Conservation (phyloP, 2,888 invertebrate genomes). For the Entomobrya multifasciata region DNA sequence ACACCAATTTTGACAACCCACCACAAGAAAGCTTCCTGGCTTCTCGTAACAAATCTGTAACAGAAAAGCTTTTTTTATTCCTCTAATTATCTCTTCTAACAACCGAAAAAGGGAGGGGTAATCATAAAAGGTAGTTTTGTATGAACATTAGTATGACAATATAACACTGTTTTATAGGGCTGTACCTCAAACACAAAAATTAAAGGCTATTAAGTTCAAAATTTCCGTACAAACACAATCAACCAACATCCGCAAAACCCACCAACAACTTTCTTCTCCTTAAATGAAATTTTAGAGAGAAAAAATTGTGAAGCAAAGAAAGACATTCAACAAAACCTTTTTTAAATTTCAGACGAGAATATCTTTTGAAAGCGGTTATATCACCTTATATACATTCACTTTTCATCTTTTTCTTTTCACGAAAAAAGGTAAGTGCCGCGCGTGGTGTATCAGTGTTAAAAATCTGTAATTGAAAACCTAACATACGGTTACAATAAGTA, state of each 20-base stretch:
- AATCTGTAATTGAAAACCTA: constrained; percentile 43
- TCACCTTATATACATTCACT: too few species aligned
- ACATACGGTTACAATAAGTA: constrained; percentile 1
- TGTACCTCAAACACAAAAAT: constrained; percentile 66
- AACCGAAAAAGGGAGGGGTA: not conserved
- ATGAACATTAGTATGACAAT: not conserved
- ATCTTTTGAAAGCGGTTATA: not conserved
- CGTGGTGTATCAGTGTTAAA: constrained; percentile 4
- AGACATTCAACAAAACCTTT: not conserved
- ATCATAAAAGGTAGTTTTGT: not conserved
- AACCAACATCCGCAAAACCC: constrained; percentile 47
- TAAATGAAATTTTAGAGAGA: not conserved
- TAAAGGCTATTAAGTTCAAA: constrained; percentile 56
- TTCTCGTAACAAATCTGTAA: too few species aligned
- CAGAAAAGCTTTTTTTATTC: constrained; percentile 47
- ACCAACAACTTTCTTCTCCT: constrained; percentile 40
- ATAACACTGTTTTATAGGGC: constrained; percentile 36
- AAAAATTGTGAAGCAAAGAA: not conserved
- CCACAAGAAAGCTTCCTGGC: not conserved
- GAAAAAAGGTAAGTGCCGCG: constrained; percentile 8
- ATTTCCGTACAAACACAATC: constrained; percentile 29
- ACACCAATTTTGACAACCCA: too few species aligned
- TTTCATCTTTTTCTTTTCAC: too few species aligned
- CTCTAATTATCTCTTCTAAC: constrained; percentile 52
- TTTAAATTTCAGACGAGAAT: not conserved